Conservation (phyloP, 2,113 vertebrate species). For the Ctenomys sociabilis region DNA sequence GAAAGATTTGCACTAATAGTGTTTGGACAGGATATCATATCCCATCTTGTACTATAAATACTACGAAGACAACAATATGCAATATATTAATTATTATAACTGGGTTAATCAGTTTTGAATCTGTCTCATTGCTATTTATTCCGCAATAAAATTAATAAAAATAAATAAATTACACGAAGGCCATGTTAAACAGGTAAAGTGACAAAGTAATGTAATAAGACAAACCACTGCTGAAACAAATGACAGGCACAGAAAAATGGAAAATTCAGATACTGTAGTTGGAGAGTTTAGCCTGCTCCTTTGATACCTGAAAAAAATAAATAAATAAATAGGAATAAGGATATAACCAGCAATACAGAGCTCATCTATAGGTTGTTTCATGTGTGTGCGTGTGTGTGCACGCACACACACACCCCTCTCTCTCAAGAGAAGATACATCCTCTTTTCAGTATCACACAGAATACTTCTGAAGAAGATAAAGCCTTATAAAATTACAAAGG, state of each 20-base stretch:
- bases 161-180: background rate
- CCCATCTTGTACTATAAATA: no score
- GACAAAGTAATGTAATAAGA: background rate
- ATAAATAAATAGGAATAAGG: background rate
- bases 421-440: background rate
- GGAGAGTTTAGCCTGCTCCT: background rate
- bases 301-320: background rate
- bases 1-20: no score
- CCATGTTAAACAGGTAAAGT: background rate
- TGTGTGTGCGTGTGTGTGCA: no score
- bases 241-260: background rate
- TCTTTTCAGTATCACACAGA: background rate
- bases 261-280: background rate
- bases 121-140: no score
- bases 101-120: no score
- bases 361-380: background rate
- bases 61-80: no score
- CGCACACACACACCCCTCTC: background rate
- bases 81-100: no score
- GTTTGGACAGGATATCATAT: no score
- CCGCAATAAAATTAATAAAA: no score
- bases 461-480: slow-evolving; percentile 12
- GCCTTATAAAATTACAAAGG: slow-evolving; percentile 15
- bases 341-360: background rate
- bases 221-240: background rate